Evolutionary conservation across 64 coral and sea anemone species (phyloP), one percentile per base, ranked within the genome.

Genomic region (Astreopora myriophthalma): DNA sequence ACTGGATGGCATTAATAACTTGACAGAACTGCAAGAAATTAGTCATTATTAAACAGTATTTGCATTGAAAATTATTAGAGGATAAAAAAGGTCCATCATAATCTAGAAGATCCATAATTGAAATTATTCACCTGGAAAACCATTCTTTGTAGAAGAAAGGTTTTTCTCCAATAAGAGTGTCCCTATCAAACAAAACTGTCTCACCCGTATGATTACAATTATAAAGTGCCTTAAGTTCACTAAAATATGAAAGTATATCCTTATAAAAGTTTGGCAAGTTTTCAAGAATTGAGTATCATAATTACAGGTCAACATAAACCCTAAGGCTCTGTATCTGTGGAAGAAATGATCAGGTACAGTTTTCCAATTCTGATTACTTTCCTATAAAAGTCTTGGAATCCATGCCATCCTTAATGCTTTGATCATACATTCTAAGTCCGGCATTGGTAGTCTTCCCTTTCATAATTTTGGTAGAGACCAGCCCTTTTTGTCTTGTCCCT

Each of bases 251-350:
- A 4, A 84, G 26, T 14, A 22, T 29, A 19, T 63, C 28, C 29
- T 55, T 81, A 13, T 52, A 81, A 81, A 81, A 81, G 16, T 1
- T 52, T 25, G 77, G 22, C 7, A 32, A 9, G 19, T 49, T 49
- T 36, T 2, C 1, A 23, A 24, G 11, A 33, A 84, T 7, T 12
- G 16, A 5, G 8, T 29, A 22, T 65, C 20, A 16, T 84, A 84
- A 8, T 84, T 84, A 49, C 79, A 84, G 14, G 28, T 63, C 35
- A 84, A 34, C 17, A 84, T 5, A 65, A 84, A 63, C 5, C 64
- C 57, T n/a, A 84, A 28, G 17, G 52, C 57, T 30, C 57, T 55
- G 8, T 36, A 34, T 84, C n/a, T 66, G 0, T 36, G 36, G 8
- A 84, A 84, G 28, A 34, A 79, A 24, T 84, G 33, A 26, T 63